These are phyloP conservation scores for Tachina lurida DNA, from an alignment of 2,888 invertebrate genomes.

Conservation along the genomic window DNA sequence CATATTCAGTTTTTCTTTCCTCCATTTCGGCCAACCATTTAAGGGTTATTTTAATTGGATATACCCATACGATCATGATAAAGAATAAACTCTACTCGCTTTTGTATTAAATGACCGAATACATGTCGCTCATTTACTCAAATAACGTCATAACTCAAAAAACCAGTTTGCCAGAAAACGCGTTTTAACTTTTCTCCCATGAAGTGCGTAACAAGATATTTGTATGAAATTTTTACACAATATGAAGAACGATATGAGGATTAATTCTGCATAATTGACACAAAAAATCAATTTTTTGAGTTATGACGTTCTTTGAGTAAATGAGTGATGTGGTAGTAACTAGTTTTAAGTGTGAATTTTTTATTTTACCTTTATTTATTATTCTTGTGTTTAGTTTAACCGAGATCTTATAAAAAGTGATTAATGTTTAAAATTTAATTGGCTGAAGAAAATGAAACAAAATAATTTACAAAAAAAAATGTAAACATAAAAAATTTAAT, in stretches of 20 bases:
- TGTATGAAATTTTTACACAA: no score
- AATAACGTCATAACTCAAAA: no score
- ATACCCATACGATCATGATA: constrained; percentile 61
- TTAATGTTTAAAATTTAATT: constrained; percentile 61
- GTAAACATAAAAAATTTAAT: constrained; percentile 6
- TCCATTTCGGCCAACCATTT: constrained; percentile 46
- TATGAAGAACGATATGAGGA: no score
- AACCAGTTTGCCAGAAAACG: no score
- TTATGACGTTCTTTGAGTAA: no score
- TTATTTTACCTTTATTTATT: constrained; percentile 46
- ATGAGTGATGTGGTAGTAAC: no score
- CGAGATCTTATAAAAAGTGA: constrained; percentile 62
- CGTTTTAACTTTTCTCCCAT: no score
- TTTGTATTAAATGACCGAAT: constrained; percentile 45
- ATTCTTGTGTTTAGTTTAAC: constrained; percentile 51
- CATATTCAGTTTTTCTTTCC: constrained; percentile 41
- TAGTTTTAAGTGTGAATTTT: constrained; percentile 61
- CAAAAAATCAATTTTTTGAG: no score
- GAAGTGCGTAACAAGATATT: no score
- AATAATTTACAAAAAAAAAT: constrained; percentile 2
- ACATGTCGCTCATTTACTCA: no score
- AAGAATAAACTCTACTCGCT: constrained; percentile 45
- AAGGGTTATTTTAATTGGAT: constrained; percentile 69
- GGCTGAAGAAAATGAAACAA: constrained; percentile 15
- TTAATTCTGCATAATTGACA: no score